Evolutionary conservation across 2,888 invertebrate genomes (phyloP), one percentile per base, ranked within the genome.

Genomic region (Pherbina coryleti): DNA sequence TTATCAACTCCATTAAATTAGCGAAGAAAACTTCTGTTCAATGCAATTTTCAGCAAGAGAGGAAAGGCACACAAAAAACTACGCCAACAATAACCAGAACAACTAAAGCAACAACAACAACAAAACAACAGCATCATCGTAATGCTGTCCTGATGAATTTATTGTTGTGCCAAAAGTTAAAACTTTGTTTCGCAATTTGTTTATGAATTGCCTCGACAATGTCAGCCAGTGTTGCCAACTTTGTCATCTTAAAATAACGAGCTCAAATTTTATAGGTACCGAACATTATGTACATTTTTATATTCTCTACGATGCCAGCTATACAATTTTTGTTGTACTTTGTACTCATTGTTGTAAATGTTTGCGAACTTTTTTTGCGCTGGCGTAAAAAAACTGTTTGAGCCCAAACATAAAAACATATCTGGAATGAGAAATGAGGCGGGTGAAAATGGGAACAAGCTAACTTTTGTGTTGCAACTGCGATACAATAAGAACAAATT

Each of bases 181-280:
- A 75, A 75, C 55, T 75, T 75, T 75, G 60, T 22, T 28, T 62
- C 22, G 62, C 73, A 64, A 51, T 62, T 74, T 62, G 49, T 60
- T 75, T 66, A 51, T 67, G 53, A 75, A 75, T 73, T 49, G 73
- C 73, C 60, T 53, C 73, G 49, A 44, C 60, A 55, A 19, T 60
- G 60, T 37, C 60, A 62, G 57, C 34, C 75, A 75, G 75, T 66
- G 75, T 5, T 75, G 67, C 75, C 75, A 75, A 75, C 66, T 75
- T 67, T 75, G 75, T 75, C 75, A 75, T 67, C 75, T 55, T 67
- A 25, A 22, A 75, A 75, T 75, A 75, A 75, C 67, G 75, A 67
- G 66, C 66, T 22, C 19, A 62, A 75, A 67, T 53, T 28, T 44
- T 44, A 44, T 44, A 44, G 44, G 44, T 44, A 44, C 44, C 2